A percentile compares a stretch with the other conserved stretches of the same genome.
Conservation (phyloP, 2,888 invertebrate genomes). For the Leucozona laternaria region DNA sequence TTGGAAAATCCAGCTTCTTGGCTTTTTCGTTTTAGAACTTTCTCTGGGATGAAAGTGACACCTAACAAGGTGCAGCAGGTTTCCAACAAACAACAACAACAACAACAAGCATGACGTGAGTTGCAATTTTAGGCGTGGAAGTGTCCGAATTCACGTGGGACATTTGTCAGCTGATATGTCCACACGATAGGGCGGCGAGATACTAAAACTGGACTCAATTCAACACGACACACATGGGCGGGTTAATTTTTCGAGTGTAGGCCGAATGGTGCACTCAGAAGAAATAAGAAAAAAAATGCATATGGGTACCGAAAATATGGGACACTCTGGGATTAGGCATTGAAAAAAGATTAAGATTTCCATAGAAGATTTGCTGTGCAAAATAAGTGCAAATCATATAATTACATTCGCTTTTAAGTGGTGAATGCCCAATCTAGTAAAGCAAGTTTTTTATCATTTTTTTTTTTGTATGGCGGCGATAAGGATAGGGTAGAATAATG, state of each 20-base stretch:
- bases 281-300: conserved; percentile 20
- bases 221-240: conserved; percentile 52
- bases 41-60: conserved; percentile 70
- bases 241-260: conserved; percentile 40
- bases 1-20: conserved; percentile 44
- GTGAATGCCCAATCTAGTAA: not conserved
- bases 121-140: conserved; percentile 42
- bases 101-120: conserved; percentile 7
- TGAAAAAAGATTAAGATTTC: conserved; percentile 34
- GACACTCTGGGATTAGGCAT: conserved; percentile 54
- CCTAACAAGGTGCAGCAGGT: conserved; percentile 58
- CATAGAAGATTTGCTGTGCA: conserved; percentile 14
- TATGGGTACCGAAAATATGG: conserved; percentile 57
- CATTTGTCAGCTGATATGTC: conserved; percentile 68
- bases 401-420: conserved; percentile 24
- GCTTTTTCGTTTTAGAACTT: conserved; percentile 60
- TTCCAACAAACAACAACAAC: no score
- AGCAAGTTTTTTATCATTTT: not conserved
- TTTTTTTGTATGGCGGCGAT: not conserved
- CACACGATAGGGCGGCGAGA: conserved; percentile 46
- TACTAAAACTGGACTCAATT: conserved; percentile 57
- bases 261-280: not conserved
- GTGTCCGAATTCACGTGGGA: conserved; percentile 58
- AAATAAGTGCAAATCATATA: conserved; percentile 11
- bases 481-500: not conserved